phyloP scores from a whole-genome alignment of 2,113 vertebrate species.

The Cricetomys ansorgei region DNA sequence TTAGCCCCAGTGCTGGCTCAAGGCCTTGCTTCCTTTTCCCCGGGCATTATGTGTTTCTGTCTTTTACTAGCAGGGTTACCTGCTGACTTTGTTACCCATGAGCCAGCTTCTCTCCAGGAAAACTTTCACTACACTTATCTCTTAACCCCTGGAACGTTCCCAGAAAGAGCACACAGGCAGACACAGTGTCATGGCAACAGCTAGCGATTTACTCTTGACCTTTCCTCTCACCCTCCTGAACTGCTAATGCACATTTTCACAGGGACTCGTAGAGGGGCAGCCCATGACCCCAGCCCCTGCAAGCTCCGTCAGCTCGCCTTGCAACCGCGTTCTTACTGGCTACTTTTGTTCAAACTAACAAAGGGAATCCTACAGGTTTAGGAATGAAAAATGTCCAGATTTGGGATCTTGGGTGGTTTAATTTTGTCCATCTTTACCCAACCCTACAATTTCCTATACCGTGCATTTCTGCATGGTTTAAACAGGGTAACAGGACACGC shows the following conservation, averaged over 20 bases:
- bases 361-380: constrained; percentile 11
- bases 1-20: background rate
- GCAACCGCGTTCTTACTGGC: background rate
- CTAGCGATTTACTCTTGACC: background rate
- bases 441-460: background rate
- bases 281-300: background rate
- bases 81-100: background rate
- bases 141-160: background rate
- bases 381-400: background rate
- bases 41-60: background rate
- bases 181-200: background rate
- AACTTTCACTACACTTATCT: background rate
- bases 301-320: fast-evolving
- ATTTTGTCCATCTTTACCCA: background rate
- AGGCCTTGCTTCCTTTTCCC: too few relatives aligned
- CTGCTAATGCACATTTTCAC: background rate
- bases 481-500: background rate
- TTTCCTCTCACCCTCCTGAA: background rate
- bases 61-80: background rate
- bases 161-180: background rate
- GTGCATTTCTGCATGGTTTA: background rate
- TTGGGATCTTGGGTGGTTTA: background rate
- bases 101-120: background rate
- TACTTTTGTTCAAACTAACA: background rate
- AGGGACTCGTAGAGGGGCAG: background rate